Evolutionary conservation across 2,888 invertebrate genomes (phyloP).

Genomic region (Fragum fragum): DNA sequence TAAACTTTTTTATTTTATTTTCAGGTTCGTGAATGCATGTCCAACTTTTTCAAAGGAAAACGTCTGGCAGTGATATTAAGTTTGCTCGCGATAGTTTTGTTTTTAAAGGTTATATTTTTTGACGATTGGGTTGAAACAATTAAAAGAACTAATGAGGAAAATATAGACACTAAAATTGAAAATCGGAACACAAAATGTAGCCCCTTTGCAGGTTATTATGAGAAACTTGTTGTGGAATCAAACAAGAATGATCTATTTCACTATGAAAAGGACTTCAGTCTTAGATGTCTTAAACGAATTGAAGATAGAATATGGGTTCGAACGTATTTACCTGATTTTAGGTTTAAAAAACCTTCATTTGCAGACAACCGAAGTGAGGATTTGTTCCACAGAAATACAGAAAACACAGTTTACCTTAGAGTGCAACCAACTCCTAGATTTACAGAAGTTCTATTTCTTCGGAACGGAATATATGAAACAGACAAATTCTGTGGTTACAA

Average conservation of each 20-base stretch:
- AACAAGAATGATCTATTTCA: neutral
- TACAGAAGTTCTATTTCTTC: constrained; percentile 13
- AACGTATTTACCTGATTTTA: neutral
- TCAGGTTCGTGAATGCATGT: too few relatives aligned
- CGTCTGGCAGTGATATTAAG: too few relatives aligned
- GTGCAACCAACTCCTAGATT: neutral
- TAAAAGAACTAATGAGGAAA: too few relatives aligned
- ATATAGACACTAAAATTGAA: neutral
- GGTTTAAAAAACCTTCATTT: neutral
- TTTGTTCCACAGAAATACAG: neutral
- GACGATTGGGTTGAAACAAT: too few relatives aligned
- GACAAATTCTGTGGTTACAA: constrained; percentile 3
- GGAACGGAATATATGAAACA: constrained; percentile 8
- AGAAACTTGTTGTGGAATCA: neutral
- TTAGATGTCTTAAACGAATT: neutral
- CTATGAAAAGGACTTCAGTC: neutral
- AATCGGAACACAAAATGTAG: neutral
- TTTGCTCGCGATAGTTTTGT: too few relatives aligned
- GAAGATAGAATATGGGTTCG: neutral
- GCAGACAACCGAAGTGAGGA: neutral
- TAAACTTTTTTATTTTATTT: too few relatives aligned
- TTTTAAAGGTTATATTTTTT: too few relatives aligned
- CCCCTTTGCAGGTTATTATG: neutral
- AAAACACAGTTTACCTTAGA: neutral
- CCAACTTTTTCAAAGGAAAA: too few relatives aligned